Percentiles rank a stretch among this genome's conserved stretches.
Evolutionary conservation across 2,888 invertebrate genomes (phyloP).

Genomic region (Pristionchus mayeri): DNA sequence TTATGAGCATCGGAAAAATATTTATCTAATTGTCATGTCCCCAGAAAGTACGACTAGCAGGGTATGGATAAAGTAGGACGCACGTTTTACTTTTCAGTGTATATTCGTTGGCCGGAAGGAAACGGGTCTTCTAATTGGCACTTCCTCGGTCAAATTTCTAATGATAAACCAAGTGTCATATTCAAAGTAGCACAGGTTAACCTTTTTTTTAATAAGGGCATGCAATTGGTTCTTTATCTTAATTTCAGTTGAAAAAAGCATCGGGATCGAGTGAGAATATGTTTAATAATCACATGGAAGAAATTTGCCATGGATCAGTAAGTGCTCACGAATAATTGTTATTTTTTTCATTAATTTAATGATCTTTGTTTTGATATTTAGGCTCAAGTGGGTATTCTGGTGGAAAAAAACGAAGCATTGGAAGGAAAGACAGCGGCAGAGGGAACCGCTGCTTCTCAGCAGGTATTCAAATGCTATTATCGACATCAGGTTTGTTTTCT

Average conservation of each 20-base stretch:
- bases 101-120: constrained; percentile 93
- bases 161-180: constrained; percentile 95
- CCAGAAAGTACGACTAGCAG: too few species aligned
- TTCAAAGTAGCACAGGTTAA: constrained; percentile 88
- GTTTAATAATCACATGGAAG: not conserved
- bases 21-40: too few species aligned
- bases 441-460: constrained; percentile 30
- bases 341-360: not conserved
- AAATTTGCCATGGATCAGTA: constrained; percentile 18
- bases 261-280: not conserved
- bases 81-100: too few species aligned
- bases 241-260: not conserved
- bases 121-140: constrained; percentile 89
- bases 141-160: constrained; percentile 91
- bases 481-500: too few species aligned
- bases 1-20: too few species aligned
- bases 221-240: not conserved
- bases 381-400: constrained; percentile 28
- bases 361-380: not conserved
- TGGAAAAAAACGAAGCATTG: not conserved
- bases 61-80: too few species aligned
- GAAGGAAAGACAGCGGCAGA: constrained; percentile 7
- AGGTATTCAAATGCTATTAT: constrained; percentile 11
- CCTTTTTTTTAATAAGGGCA: not conserved
- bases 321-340: not conserved